Conservation (phyloP, 1,140 invertebrate genomes). For the Bombyx mandarina region DNA sequence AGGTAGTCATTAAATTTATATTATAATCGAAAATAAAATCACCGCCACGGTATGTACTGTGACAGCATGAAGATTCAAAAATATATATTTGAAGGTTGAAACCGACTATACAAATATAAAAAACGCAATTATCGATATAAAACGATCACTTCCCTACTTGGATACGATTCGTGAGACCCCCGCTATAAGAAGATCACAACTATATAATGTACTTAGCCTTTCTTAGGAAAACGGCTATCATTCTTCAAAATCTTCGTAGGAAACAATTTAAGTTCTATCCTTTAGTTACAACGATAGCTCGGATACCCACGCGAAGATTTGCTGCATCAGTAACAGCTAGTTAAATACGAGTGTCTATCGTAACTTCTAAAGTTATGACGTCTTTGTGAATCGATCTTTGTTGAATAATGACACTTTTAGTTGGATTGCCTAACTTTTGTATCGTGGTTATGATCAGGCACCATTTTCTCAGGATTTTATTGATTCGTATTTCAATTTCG, state of each 20-base stretch:
- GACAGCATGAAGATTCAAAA: no score
- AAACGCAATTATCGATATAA: no score
- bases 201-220: conserved; percentile 1
- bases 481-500: no score
- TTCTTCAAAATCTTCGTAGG: conserved; percentile 17
- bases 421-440: background rate
- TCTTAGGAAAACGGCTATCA: conserved; percentile 15
- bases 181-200: background rate
- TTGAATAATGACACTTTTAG: conserved; percentile 25
- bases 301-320: conserved; percentile 44
- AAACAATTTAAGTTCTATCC: conserved; percentile 21
- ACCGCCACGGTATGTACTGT: no score
- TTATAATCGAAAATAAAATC: no score
- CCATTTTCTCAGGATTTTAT: no score
- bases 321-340: conserved; percentile 47
- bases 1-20: no score
- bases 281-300: conserved; percentile 21
- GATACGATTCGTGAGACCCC: no score
- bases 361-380: conserved; percentile 57
- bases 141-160: no score
- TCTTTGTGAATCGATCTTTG: conserved; percentile 54
- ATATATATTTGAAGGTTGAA: no score
- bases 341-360: conserved; percentile 57
- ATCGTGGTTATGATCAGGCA: no score
- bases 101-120: no score